phyloP scores from a whole-genome alignment of 2,113 vertebrate species.

The Vulpes lagopus region DNA sequence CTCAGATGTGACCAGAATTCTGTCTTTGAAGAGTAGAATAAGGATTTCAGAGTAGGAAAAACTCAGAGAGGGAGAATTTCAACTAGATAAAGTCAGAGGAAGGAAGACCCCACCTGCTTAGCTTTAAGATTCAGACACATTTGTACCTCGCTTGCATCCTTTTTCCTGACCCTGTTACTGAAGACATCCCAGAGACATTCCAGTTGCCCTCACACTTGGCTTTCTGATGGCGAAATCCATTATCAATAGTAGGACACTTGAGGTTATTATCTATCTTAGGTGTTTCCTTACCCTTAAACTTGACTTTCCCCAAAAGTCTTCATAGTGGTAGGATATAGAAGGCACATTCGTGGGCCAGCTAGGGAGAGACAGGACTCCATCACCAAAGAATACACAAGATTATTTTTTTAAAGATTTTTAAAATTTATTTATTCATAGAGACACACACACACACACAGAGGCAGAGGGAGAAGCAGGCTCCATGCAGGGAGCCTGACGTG shows the following conservation, averaged over 20 bases:
- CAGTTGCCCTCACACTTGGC: not conserved
- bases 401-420: not conserved
- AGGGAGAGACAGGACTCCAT: not conserved
- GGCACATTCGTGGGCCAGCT: not conserved
- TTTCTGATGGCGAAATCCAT: not conserved
- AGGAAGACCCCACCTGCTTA: not conserved
- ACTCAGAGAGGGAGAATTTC: not conserved
- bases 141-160: not conserved
- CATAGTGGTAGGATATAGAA: not conserved
- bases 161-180: not conserved
- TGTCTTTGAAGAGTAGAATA: not conserved
- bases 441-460: too few relatives aligned
- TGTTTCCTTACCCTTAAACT: not conserved
- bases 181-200: not conserved
- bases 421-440: too few relatives aligned
- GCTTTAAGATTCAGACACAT: not conserved
- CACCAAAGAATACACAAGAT: not conserved
- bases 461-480: too few relatives aligned
- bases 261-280: not conserved
- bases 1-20: not conserved
- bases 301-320: not conserved
- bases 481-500: too few relatives aligned
- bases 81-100: not conserved
- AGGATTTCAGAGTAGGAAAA: conserved; percentile 38
- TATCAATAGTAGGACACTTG: not conserved